Evolutionary conservation across 2,888 invertebrate genomes (phyloP).

Genomic region (Phytoseiulus persimilis): DNA sequence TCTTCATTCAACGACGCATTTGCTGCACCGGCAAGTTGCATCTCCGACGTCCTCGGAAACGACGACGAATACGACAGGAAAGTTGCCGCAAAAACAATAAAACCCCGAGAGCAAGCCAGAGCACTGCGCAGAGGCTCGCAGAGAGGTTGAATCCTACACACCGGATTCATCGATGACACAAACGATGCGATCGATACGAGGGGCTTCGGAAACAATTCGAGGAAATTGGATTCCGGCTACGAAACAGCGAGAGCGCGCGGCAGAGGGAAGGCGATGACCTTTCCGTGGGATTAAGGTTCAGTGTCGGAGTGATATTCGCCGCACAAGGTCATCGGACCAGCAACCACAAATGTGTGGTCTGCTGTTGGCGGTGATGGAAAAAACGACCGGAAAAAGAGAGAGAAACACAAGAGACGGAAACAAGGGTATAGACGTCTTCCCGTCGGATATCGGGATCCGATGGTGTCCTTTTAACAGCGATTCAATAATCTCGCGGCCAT

Average conservation of each 20-base stretch:
- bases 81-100: no score
- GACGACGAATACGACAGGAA: no score
- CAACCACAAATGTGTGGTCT: background rate
- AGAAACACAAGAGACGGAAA: background rate
- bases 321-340: background rate
- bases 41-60: no score
- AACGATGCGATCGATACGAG: background rate
- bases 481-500: background rate
- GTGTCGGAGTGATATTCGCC: background rate
- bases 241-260: background rate
- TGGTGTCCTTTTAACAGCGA: background rate
- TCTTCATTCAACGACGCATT: no score
- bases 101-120: no score
- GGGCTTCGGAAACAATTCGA: background rate
- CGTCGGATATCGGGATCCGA: background rate
- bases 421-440: background rate
- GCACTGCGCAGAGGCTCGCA: no score
- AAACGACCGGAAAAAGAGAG: background rate
- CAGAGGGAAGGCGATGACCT: background rate
- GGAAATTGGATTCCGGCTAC: background rate
- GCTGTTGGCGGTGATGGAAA: background rate
- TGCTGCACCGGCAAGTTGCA: no score
- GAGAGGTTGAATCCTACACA: no score
- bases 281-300: background rate
- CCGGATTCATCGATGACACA: no score